Evolutionary conservation across 1,140 invertebrate genomes (phyloP).

Genomic region (Drosophila paulistorum): DNA sequence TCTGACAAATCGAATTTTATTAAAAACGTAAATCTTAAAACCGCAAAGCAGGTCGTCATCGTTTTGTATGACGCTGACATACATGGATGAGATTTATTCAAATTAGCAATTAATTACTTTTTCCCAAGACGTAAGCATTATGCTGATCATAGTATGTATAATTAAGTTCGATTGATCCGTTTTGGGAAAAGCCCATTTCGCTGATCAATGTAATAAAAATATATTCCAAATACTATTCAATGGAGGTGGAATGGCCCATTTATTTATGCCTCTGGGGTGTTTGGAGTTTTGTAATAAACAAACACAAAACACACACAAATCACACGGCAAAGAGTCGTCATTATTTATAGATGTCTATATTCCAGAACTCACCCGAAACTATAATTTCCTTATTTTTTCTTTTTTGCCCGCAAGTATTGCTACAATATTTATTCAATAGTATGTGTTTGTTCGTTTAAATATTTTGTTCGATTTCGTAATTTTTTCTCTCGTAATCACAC

Average conservation of each 20-base stretch:
- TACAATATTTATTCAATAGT: conserved; percentile 55
- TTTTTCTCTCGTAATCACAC: conserved; percentile 2
- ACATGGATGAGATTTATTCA: not conserved
- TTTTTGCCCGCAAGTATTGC: conserved; percentile 28
- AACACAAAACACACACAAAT: conserved; percentile 18
- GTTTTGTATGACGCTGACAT: conserved; percentile 17
- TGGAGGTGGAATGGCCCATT: conserved; percentile 9
- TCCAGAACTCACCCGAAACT: conserved; percentile 67
- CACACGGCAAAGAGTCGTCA: conserved; percentile 13
- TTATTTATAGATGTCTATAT: conserved; percentile 59
- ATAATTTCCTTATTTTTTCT: conserved; percentile 29
- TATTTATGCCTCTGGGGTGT: conserved; percentile 57
- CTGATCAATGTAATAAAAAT: conserved; percentile 44
- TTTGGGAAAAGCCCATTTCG: conserved; percentile 63
- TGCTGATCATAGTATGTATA: conserved; percentile 6
- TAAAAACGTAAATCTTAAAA: conserved; percentile 1
- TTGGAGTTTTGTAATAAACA: conserved; percentile 55
- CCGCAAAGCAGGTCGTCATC: conserved; percentile 42
- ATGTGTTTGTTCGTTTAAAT: conserved; percentile 45
- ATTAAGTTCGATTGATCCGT: conserved; percentile 36
- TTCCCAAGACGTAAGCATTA: conserved; percentile 58
- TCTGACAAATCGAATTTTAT: conserved; percentile 26
- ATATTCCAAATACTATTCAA: conserved; percentile 39
- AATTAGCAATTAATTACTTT: conserved; percentile 45
- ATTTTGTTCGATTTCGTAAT: conserved; percentile 40